Conservation (phyloP, 2,888 invertebrate genomes). For the Aricia artaxerxes region DNA sequence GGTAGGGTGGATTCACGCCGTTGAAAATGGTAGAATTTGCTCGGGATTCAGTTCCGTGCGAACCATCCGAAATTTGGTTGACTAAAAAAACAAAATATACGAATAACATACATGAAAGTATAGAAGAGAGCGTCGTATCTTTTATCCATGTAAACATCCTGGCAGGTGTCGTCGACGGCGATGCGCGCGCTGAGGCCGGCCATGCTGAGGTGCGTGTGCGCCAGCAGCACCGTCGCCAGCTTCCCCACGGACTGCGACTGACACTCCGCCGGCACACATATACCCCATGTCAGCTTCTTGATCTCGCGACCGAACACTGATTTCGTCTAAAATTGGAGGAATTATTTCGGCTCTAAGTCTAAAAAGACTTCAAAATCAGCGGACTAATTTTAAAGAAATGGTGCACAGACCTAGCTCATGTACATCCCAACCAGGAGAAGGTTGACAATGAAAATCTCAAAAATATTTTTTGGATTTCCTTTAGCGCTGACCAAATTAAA, state of each 20-base stretch:
- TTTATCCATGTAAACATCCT: slow-evolving; percentile 49
- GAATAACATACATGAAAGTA: slow-evolving; percentile 54
- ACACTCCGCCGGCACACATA: slow-evolving; percentile 77
- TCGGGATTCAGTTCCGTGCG: too few species aligned
- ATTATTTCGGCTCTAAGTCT: background rate
- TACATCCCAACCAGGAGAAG: too few species aligned
- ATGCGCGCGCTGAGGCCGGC: slow-evolving; percentile 62
- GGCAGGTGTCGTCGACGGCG: slow-evolving; percentile 57
- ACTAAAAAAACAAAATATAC: background rate
- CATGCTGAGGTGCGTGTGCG: slow-evolving; percentile 64
- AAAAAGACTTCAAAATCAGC: background rate
- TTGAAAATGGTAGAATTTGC: too few species aligned
- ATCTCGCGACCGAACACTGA: slow-evolving; percentile 57
- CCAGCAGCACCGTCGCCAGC: slow-evolving; percentile 57
- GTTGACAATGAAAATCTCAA: too few species aligned
- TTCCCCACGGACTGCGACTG: slow-evolving; percentile 56
- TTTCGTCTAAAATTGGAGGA: slow-evolving; percentile 48
- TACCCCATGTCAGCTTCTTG: slow-evolving; percentile 76
- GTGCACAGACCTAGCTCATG: too few species aligned
- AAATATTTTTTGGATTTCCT: background rate
- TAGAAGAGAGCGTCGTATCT: slow-evolving; percentile 56
- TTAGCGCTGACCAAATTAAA: background rate
- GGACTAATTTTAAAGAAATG: background rate
- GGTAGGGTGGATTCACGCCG: too few species aligned
- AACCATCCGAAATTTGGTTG: too few species aligned